Base-by-base conservation (phyloP, 1,140 invertebrate genomes). In the Microplitis mediator region DNA sequence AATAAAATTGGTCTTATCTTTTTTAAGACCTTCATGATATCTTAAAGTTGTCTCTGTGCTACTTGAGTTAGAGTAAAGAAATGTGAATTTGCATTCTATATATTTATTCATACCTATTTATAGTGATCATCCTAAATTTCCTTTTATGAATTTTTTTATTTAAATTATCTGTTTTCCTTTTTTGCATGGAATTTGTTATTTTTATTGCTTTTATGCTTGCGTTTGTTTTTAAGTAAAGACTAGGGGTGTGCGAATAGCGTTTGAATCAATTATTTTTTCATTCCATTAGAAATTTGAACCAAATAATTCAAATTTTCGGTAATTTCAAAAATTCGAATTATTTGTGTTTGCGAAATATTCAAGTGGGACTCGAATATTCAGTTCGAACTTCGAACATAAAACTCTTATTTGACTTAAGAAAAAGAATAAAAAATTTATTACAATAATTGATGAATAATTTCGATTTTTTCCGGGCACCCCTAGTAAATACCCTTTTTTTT, bases 81-180 rank as follows among this genome's bases (percentile, higher is more conserved):
- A 84, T 85, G 78, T 83, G 81, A 84, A 77, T 79, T 78, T 77
- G 74, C 74, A 76, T 82, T 86, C 81, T 80, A 77, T 72, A 73
- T 84, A 76, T 63, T 81, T 80, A 80, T 81, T 82, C 6, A 3
- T 13, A 11, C 58, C 31, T 60, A 8, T 60, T 23, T 60, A 23
- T 34, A 34, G 4, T 13, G 14, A 69, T 36, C 34, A n/a, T 34
- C 35, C 16, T 56, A 23, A 58, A 69, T 52, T 45, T 16, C 61
- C 56, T 36, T 56, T 4, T 50, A 14, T 3, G 35, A 34, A 35
- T 56, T 14, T 2, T 56, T 13, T 34, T 14, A 0, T 36, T 45
- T 45, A 45, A 13, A 13, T 56, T 23, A 56, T 56, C n/a, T 14
- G 11, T 14, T 6, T 13, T 16, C 5, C n/a, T n/a, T n/a, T 35